Conservation (phyloP, 2,113 vertebrate genomes). For the Okapia johnstoni region DNA sequence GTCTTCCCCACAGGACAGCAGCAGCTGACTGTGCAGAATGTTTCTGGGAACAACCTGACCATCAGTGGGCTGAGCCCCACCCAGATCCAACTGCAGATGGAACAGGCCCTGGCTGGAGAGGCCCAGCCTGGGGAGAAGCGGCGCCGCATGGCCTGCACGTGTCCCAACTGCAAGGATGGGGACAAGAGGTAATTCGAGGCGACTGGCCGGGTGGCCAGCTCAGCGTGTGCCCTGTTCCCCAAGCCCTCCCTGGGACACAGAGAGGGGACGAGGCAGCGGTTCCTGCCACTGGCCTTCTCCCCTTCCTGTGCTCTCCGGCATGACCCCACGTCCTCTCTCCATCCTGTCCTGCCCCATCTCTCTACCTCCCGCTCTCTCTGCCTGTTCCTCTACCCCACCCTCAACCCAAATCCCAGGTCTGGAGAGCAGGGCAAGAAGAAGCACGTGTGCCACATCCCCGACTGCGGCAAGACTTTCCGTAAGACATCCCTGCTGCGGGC, state of each 20-base stretch:
- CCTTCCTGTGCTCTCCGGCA: background rate
- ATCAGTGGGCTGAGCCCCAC: conserved; percentile 87
- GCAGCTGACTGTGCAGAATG: conserved; percentile 94
- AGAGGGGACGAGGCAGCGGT: background rate
- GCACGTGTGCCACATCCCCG: conserved; percentile 95
- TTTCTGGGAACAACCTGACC: conserved; percentile 92
- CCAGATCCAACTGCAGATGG: conserved; percentile 92
- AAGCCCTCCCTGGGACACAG: background rate
- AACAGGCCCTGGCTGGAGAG: conserved; percentile 92
- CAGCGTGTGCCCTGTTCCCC: background rate
- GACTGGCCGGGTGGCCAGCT: background rate
- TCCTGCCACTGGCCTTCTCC: background rate
- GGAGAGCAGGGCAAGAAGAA: conserved; percentile 95
- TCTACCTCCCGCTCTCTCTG: background rate
- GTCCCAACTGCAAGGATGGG: conserved; percentile 97
- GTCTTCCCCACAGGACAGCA: conserved; percentile 88
- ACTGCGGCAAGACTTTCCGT: conserved; percentile 95
- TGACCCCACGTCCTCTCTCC: background rate
- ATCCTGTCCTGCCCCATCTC: background rate
- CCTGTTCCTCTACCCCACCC: background rate
- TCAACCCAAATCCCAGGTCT: conserved; percentile 78
- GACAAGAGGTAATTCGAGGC: conserved; percentile 87
- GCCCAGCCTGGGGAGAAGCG: conserved; percentile 93
- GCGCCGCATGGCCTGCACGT: conserved; percentile 96
- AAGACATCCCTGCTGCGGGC: conserved; percentile 95